Base-by-base conservation (phyloP, 37 sponge, comb jelly and placozoan species). In the Ephydatia muelleri region DNA sequence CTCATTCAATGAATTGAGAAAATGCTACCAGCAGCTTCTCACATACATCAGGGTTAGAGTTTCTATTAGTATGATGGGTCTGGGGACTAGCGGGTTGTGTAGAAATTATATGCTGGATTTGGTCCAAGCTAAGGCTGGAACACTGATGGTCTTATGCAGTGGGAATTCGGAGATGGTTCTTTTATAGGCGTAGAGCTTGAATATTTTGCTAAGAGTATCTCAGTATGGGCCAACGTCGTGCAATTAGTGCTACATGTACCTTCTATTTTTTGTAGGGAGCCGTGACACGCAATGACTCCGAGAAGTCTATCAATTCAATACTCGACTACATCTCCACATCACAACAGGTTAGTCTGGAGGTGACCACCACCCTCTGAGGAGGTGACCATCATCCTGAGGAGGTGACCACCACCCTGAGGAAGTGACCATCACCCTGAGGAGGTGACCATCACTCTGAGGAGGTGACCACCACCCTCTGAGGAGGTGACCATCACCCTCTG, bases 221-320 rank as follows among this genome's bases (percentile, higher is more conserved):
- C n/a, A n/a, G n/a, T n/a, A n/a, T n/a, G n/a, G n/a, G n/a, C n/a
- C n/a, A n/a, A n/a, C n/a, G 43, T 12, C 21, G 37, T 35, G 37
- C 8, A 5, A 36, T 30, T n/a, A 23, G 32, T 73, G 8, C 75
- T 31, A n/a, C 75, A 28, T 14, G 14, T 65, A 21, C 66, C 21
- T 21, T 65, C 14, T 65, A 21, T 65, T 22, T 19, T 1, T 26
- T 49, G 79, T 49, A 78, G 76, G 87, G 91, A 40, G 96, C 96
- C 30, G 99, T 98, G 26, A 98, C 99, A 14, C 87, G 99, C 72
- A 98, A 98, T 57, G 91, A 96, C 73, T 95, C 96, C 23, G 99
- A 98, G 82, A 98, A 98, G 76, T 96, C 97, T 23, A 96, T 98
- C 68, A 98, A 98, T 82, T 98, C 99, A 8, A 98, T 98, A 49